Evolutionary conservation across 2,113 vertebrate genomes (phyloP), one percentile per base, ranked within the genome.

Genomic region (Heterotis niloticus): DNA sequence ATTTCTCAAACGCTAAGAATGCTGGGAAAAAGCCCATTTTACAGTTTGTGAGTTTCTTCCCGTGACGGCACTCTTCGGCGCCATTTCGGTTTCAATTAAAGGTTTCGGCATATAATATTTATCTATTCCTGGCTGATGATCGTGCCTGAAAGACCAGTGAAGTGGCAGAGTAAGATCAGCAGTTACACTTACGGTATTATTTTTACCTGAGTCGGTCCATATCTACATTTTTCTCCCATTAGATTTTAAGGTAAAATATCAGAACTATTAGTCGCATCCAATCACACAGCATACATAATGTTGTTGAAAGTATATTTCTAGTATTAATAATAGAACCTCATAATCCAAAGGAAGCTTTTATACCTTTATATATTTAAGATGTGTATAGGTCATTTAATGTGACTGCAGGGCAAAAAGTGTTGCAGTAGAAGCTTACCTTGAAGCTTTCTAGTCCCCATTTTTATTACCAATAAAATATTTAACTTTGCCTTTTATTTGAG

Each of bases 381-480:
- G 72, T 77, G 59, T 69, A 75, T 67, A 66, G 65, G 81, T 84
- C 82, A 79, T 79, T 77, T 78, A 69, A 59, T 56, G 71, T 82
- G 81, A 84, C 82, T 79, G 83, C 82, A 81, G 52, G 51, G 14
- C 16, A 54, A 20, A 56, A 78, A 75, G 57, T 78, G 69, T 65
- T 54, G 28, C 62, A 73, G 79, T 29, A 69, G 78, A 59, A 72
- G 34, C 34, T 80, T 59, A 51, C 51, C 73, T 23, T 64, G 79
- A 85, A 64, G 75, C 65, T 73, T 64, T 79, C 69, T 60, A 16
- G 52, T 20, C 71, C 66, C 56, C 71, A 17, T 78, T 81, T 82
- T 87, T 87, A 87, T 85, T 87, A 78, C 62, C 82, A 81, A 87
- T 87, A 26, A 87, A 85, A 84, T 87, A 87, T 87, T 85, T 82